phyloP scores from a whole-genome alignment of 2,888 invertebrate genomes.

The Galeruca laticollis region DNA sequence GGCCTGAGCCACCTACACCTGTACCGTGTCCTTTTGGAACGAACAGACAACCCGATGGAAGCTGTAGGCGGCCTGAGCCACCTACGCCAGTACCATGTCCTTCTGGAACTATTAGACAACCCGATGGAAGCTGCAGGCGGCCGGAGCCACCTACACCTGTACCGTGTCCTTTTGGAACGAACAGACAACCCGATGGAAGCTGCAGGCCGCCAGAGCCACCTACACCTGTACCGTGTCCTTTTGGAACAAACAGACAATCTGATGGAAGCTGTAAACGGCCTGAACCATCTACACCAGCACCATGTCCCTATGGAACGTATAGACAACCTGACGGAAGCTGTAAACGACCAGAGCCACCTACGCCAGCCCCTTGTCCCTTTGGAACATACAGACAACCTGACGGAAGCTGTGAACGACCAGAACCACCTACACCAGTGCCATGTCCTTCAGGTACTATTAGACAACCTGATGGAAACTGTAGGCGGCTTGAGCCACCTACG shows the following conservation, averaged over 20 bases:
- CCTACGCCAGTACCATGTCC: constrained; percentile 38
- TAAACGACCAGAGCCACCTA: constrained; percentile 29
- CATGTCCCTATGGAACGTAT: constrained; percentile 38
- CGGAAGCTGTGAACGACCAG: constrained; percentile 29
- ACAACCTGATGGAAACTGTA: constrained; percentile 36
- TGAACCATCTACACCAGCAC: constrained; percentile 32
- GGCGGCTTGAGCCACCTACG: background rate
- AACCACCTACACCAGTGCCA: constrained; percentile 15
- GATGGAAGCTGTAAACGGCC: constrained; percentile 37
- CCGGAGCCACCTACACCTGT: constrained; percentile 27
- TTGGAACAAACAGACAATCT: constrained; percentile 32
- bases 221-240: constrained; percentile 27
- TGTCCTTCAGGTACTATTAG: constrained; percentile 46
- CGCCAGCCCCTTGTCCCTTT: constrained; percentile 34
- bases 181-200: constrained; percentile 24
- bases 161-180: constrained; percentile 34
- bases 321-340: constrained; percentile 35
- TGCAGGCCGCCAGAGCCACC: constrained; percentile 32
- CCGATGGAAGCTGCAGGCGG: constrained; percentile 33
- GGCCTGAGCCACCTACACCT: constrained; percentile 14
- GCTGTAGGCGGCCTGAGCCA: constrained; percentile 27
- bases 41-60: constrained; percentile 34
- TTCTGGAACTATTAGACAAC: constrained; percentile 20
- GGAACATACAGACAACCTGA: constrained; percentile 32
- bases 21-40: constrained; percentile 39